Evolutionary conservation across 2,797 vertebrate genomes (phyloP).

Genomic region (Corythornis leucogaster): DNA sequence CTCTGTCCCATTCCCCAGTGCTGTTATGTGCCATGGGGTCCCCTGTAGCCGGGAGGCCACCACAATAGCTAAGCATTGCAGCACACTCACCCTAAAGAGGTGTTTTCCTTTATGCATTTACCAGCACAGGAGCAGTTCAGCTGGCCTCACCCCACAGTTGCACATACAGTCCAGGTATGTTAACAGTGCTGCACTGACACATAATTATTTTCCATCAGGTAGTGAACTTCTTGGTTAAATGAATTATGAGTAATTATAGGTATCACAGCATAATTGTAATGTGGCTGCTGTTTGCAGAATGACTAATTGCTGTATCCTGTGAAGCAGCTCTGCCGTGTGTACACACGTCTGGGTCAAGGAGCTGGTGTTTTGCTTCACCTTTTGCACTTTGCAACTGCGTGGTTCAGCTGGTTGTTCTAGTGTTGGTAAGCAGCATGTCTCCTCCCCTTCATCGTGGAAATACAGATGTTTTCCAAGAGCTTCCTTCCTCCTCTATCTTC

Average conservation of each 20-base stretch:
- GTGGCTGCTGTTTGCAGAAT: constrained; percentile 1
- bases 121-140: not conserved
- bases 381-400: not conserved
- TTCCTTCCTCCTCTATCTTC: not conserved
- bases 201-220: constrained; percentile 11
- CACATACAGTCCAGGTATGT: not conserved
- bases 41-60: not conserved
- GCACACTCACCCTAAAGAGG: not conserved
- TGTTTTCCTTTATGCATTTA: not conserved
- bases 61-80: fast-evolving
- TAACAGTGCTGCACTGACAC: not conserved
- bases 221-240: constrained; percentile 12
- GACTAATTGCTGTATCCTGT: not conserved
- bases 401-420: not conserved
- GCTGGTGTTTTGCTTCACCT: not conserved
- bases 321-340: not conserved
- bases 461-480: not conserved
- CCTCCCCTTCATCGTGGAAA: fast-evolving
- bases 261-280: not conserved
- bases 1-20: not conserved
- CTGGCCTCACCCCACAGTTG: not conserved
- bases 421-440: fast-evolving
- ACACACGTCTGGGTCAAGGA: not conserved
- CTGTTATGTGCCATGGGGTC: fast-evolving
- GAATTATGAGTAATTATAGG: constrained; percentile 30